Conservation (phyloP, 2,113 vertebrate species). For the Callopanchax toddi region DNA sequence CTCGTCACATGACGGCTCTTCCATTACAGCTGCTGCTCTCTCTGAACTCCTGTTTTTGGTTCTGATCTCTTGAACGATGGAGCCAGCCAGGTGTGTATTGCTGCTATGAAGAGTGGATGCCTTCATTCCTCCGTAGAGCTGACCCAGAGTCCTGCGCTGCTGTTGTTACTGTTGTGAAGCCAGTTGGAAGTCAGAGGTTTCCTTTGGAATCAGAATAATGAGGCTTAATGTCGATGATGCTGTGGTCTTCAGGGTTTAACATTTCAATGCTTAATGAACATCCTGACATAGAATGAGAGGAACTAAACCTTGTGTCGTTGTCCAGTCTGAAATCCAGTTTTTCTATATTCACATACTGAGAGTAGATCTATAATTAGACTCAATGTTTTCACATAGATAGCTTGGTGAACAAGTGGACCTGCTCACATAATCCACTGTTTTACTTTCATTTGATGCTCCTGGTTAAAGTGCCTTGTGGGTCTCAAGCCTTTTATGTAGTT, state of each 20-base stretch:
- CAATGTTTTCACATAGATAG: constrained; percentile 46
- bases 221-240: constrained; percentile 43
- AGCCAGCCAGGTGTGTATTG: neutral
- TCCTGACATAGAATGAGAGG: constrained; percentile 46
- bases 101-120: neutral
- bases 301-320: constrained; percentile 54
- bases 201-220: constrained; percentile 30
- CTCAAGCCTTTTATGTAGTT: constrained; percentile 65
- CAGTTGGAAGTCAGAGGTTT: constrained; percentile 27
- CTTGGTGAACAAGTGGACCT: constrained; percentile 49
- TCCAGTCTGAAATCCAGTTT: constrained; percentile 51
- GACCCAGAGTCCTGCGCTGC: constrained; percentile 43
- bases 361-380: constrained; percentile 63
- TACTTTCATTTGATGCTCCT: constrained; percentile 52
- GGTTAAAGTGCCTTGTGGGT: constrained; percentile 49
- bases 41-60: too few relatives aligned
- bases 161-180: constrained; percentile 56
- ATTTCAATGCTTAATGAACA: constrained; percentile 46
- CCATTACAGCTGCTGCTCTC: neutral
- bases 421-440: constrained; percentile 27
- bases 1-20: neutral
- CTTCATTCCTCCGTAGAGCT: constrained; percentile 54
- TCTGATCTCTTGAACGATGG: constrained; percentile 3
- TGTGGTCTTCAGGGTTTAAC: constrained; percentile 49
- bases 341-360: constrained; percentile 47